Conservation (phyloP, 2,797 vertebrate species). For the Tragopan temminckii region DNA sequence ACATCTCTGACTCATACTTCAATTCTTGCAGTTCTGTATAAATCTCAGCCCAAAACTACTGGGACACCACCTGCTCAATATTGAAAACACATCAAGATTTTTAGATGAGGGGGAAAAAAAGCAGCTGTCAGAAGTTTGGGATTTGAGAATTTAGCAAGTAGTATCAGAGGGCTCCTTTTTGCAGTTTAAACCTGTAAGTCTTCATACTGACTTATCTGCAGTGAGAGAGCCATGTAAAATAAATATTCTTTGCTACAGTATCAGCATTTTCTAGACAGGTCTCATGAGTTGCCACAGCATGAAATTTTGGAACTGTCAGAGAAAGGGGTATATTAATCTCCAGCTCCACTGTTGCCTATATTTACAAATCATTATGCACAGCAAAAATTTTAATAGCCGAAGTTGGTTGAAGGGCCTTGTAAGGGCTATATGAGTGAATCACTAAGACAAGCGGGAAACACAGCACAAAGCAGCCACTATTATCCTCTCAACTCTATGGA, state of each 20-base stretch:
- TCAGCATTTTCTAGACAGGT: background rate
- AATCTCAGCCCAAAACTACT: background rate
- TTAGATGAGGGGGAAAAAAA: background rate
- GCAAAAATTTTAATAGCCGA: background rate
- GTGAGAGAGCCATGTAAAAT: background rate
- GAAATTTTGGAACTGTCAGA: background rate
- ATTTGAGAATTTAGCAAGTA: constrained; percentile 2
- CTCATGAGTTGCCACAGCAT: background rate
- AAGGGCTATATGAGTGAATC: background rate
- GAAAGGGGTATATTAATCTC: background rate
- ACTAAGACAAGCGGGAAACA: background rate
- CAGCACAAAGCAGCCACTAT: background rate
- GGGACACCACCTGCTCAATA: background rate
- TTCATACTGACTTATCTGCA: background rate
- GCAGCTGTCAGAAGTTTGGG: background rate
- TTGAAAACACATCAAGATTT: background rate
- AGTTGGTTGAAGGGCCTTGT: background rate
- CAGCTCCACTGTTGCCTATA: background rate
- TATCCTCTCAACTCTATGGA: background rate
- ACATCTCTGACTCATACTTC: background rate
- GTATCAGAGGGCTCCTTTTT: background rate
- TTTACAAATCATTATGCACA: background rate
- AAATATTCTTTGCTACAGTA: background rate
- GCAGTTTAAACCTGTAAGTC: background rate
- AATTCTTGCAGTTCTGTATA: background rate